Conservation (phyloP, 2,113 vertebrate genomes). For the Silurus asotus region DNA sequence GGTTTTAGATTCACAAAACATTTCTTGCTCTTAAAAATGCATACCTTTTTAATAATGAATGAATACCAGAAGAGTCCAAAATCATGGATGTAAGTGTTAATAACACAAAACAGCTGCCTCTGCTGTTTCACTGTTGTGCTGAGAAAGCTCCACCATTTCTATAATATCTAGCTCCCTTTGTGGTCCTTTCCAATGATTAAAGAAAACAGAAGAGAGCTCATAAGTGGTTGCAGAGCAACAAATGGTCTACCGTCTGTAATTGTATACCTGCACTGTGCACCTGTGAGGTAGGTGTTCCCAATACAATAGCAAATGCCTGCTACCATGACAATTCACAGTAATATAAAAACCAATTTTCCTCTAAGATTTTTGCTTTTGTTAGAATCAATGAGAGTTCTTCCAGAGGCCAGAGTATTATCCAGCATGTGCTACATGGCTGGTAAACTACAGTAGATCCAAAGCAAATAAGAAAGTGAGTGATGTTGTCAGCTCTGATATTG, state of each 20-base stretch:
- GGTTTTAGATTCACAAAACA: not conserved
- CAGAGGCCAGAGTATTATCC: not conserved
- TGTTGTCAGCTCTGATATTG: not conserved
- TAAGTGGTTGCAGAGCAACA: not conserved
- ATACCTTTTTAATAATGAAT: not conserved
- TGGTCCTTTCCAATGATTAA: not conserved
- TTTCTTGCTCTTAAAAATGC: not conserved
- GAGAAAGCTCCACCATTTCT: not conserved
- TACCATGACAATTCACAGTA: not conserved
- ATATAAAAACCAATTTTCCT: not conserved
- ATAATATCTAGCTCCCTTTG: not conserved
- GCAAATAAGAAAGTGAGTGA: not conserved
- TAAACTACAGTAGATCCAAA: not conserved
- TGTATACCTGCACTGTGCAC: not conserved
- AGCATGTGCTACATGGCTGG: constrained; percentile 3
- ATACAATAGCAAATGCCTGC: not conserved
- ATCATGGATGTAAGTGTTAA: not conserved
- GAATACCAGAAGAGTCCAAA: not conserved
- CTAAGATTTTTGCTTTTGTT: not conserved
- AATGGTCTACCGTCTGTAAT: not conserved
- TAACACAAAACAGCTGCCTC: not conserved
- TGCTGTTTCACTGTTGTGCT: not conserved
- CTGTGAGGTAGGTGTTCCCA: not conserved
- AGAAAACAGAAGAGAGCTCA: not conserved
- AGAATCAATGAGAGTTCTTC: not conserved